Evolutionary conservation across 1,140 invertebrate genomes (phyloP).

Genomic region (Neuroterus valhalla): DNA sequence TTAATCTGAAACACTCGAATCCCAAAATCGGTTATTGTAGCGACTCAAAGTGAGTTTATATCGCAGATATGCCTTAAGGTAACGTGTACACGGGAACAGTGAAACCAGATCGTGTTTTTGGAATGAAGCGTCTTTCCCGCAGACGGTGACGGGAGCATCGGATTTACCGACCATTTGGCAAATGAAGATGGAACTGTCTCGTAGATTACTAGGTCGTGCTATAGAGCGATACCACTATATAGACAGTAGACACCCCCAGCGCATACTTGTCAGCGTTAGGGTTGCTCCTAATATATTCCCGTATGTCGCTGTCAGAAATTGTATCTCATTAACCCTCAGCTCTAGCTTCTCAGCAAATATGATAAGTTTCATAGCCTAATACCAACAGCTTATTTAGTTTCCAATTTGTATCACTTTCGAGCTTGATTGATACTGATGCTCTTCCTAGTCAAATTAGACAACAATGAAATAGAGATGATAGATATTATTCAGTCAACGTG

Average conservation of each 20-base stretch:
- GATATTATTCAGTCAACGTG: no score
- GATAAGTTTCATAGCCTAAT: not conserved
- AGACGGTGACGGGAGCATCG: slow-evolving; percentile 38
- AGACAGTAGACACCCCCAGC: not conserved
- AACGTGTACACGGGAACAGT: slow-evolving; percentile 30
- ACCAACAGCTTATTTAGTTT: not conserved
- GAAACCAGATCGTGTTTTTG: slow-evolving; percentile 28
- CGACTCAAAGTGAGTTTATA: slow-evolving; percentile 54
- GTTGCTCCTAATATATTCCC: slow-evolving; percentile 14
- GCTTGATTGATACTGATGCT: no score
- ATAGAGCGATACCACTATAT: not conserved
- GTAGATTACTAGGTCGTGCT: slow-evolving; percentile 50
- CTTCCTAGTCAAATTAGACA: no score
- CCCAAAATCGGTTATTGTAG: no score
- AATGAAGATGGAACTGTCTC: slow-evolving; percentile 36
- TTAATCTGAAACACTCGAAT: no score
- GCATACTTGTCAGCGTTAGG: slow-evolving; percentile 28
- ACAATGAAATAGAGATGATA: no score
- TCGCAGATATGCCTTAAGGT: slow-evolving; percentile 59
- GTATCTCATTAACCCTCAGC: slow-evolving; percentile 24
- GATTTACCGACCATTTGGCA: slow-evolving; percentile 51
- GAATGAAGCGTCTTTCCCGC: slow-evolving; percentile 45
- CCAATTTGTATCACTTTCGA: no score
- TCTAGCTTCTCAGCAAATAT: not conserved
- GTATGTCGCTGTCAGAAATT: slow-evolving; percentile 13